These are phyloP conservation scores for Merluccius polli DNA, from an alignment of 2,797 vertebrate genomes.

Conservation along the genomic window DNA sequence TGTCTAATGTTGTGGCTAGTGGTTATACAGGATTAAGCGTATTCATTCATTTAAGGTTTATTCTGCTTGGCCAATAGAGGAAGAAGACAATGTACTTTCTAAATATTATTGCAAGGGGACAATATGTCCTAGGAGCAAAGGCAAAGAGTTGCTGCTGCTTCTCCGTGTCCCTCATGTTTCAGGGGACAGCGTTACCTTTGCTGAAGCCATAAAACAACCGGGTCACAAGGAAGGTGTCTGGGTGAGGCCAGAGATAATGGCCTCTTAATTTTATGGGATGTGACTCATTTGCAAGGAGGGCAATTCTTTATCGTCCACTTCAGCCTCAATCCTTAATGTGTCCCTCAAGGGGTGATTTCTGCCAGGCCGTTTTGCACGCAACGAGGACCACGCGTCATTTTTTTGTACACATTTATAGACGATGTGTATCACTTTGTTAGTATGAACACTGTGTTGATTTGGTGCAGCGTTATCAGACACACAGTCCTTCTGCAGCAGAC, in stretches of 20 bases:
- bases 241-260: background rate
- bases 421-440: background rate
- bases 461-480: background rate
- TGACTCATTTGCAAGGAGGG: background rate
- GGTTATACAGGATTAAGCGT: no score
- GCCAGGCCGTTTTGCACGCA: background rate
- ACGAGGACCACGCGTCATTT: background rate
- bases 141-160: background rate
- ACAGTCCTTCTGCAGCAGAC: background rate
- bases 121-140: background rate
- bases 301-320: background rate
- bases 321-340: background rate
- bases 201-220: background rate
- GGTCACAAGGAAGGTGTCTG: background rate
- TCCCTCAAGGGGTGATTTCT: background rate
- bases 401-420: background rate
- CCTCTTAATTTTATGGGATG: background rate
- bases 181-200: background rate
- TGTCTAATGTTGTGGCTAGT: no score
- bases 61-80: no score
- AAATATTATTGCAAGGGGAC: background rate
- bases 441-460: slow-evolving; percentile 11
- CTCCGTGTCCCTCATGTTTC: background rate
- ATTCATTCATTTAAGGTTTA: no score
- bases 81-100: background rate